Conservation (phyloP, 2,113 vertebrate genomes). For the Semnornis frantzii region DNA sequence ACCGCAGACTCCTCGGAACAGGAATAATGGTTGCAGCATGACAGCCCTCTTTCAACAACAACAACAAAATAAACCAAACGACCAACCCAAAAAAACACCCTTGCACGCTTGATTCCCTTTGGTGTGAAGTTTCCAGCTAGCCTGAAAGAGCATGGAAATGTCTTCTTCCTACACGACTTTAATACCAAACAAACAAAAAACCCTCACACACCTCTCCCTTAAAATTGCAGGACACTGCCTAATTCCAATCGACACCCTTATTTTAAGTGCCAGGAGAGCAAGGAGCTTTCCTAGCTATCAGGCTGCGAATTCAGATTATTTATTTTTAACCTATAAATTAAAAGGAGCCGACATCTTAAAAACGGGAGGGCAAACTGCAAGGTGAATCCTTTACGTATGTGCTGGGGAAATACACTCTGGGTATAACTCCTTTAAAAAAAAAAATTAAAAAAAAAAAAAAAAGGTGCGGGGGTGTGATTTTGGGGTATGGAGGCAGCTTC, state of each 20-base stretch:
- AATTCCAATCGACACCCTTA: neutral
- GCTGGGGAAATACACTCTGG: neutral
- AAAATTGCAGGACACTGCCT: neutral
- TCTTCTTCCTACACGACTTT: neutral
- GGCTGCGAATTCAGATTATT: neutral
- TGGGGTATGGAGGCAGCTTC: neutral
- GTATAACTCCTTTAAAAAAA: neutral
- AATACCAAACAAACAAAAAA: neutral
- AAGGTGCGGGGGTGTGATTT: neutral
- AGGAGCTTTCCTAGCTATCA: neutral
- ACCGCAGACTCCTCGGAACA: neutral
- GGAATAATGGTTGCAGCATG: neutral
- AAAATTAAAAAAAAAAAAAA: no score
- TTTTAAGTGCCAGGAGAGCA: neutral
- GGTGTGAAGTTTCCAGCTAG: neutral
- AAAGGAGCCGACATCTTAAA: neutral
- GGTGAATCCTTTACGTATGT: neutral
- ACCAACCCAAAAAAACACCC: neutral
- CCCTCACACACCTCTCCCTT: neutral
- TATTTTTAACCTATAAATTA: neutral
- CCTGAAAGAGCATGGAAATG: neutral
- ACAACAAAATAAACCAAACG: neutral
- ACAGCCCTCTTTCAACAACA: neutral
- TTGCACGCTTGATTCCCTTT: neutral
- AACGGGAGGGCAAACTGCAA: neutral